Conservation (phyloP, 2,113 vertebrate genomes). For the Chamaea fasciata region DNA sequence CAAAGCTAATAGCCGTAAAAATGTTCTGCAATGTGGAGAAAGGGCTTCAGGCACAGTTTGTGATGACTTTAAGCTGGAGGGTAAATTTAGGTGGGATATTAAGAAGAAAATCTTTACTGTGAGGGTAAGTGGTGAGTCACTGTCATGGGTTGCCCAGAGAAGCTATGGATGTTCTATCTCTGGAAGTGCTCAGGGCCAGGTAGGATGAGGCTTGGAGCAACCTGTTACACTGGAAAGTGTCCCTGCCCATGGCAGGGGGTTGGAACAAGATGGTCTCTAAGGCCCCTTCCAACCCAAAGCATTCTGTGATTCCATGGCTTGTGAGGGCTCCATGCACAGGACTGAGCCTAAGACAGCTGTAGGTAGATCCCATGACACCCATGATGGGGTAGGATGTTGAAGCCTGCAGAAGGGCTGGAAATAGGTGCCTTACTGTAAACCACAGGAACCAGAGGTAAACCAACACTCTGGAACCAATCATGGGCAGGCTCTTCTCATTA, state of each 20-base stretch:
- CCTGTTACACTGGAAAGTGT: not conserved
- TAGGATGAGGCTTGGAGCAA: not conserved
- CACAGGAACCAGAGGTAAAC: not conserved
- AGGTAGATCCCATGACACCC: not conserved
- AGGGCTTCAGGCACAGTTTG: not conserved
- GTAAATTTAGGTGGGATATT: not conserved
- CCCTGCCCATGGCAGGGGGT: not conserved
- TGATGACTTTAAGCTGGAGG: too few species aligned
- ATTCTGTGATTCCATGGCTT: not conserved
- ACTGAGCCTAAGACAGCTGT: not conserved
- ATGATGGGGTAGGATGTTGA: not conserved
- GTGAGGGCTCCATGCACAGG: not conserved
- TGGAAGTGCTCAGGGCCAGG: too few species aligned
- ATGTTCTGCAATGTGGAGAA: fast-evolving
- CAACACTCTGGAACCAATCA: fast-evolving
- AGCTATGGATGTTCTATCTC: too few species aligned
- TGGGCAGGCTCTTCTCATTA: not conserved
- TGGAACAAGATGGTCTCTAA: not conserved
- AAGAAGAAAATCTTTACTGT: not conserved
- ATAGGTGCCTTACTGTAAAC: not conserved
- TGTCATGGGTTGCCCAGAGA: not conserved
- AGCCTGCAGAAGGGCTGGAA: not conserved
- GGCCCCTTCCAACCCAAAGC: not conserved
- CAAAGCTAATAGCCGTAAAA: not conserved
- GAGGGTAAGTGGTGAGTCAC: not conserved